A percentile compares a stretch with the other conserved stretches of the same genome.
These are phyloP conservation scores for Platygyra sinensis DNA, from an alignment of 64 coral and sea anemone genomes.

Conservation along the genomic window DNA sequence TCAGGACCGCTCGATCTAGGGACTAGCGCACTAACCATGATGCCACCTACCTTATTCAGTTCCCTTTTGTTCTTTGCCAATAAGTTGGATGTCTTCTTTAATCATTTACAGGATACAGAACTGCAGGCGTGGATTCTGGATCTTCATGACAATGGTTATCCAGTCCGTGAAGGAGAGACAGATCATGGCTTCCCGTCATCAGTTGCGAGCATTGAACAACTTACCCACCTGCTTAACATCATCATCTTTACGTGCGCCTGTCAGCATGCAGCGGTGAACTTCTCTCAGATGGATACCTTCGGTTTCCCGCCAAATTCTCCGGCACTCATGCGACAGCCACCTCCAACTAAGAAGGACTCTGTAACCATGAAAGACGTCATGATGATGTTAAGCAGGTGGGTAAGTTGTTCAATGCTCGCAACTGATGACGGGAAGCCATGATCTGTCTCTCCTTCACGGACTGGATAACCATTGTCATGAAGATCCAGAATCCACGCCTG, in stretches of 20 bases:
- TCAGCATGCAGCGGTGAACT: conserved; percentile 92
- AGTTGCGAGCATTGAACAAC: conserved; percentile 57
- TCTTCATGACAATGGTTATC: conserved; percentile 77
- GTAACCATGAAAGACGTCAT: conserved; percentile 73
- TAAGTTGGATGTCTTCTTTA: not conserved
- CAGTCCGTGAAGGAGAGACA: conserved; percentile 44
- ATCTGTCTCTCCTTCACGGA: conserved; percentile 54
- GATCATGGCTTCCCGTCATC: conserved; percentile 72
- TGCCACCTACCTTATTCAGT: too few relatives aligned
- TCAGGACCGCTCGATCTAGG: too few relatives aligned
- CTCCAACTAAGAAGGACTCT: conserved; percentile 75
- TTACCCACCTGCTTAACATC: conserved; percentile 59
- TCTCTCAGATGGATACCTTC: conserved; percentile 72
- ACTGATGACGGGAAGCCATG: conserved; percentile 69
- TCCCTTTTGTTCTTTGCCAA: not conserved
- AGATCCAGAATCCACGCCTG: conserved; percentile 83
- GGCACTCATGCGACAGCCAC: conserved; percentile 72
- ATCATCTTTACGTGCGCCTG: conserved; percentile 84
- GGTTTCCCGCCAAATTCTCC: conserved; percentile 89
- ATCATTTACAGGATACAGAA: conserved; percentile 47
- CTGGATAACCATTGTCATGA: conserved; percentile 73
- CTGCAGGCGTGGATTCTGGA: conserved; percentile 82
- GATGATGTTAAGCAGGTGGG: conserved; percentile 60
- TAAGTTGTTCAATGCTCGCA: conserved; percentile 58
- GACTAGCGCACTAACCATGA: too few relatives aligned